A percentile compares a stretch with the other conserved stretches of the same genome.
phyloP scores from a whole-genome alignment of 2,797 vertebrate species.

The Sarcoramphus papa region DNA sequence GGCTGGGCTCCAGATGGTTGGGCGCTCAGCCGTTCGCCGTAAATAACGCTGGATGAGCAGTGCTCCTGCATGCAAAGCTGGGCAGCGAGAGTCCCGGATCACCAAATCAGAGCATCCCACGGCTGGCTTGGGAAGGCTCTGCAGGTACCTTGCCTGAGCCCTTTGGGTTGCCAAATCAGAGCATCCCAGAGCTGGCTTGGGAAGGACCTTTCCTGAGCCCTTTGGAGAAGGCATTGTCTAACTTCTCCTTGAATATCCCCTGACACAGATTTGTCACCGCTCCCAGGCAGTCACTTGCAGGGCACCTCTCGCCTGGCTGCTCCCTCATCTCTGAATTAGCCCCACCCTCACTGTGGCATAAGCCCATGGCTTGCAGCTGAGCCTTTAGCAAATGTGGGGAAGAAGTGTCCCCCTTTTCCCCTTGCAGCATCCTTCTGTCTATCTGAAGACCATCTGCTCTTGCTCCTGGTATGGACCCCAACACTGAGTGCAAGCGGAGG shows the following conservation, averaged over 20 bases:
- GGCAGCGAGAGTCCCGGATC: neutral
- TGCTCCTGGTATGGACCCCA: neutral
- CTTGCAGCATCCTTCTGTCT: neutral
- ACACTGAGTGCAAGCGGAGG: rapidly evolving
- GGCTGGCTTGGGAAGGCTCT: neutral
- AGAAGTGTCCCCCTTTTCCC: neutral
- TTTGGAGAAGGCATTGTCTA: neutral
- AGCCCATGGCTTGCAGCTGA: neutral
- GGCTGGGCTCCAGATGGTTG: conserved; percentile 62
- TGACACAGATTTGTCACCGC: rapidly evolving
- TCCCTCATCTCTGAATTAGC: neutral
- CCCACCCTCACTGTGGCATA: neutral
- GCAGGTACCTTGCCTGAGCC: neutral
- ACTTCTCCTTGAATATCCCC: neutral
- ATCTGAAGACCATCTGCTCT: neutral
- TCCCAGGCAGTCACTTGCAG: neutral
- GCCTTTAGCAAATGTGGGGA: neutral
- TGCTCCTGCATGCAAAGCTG: neutral
- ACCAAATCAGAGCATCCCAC: neutral
- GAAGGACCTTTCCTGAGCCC: neutral
- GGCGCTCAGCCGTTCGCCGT: conserved; percentile 1
- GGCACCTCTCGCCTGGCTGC: neutral
- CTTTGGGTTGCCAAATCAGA: neutral
- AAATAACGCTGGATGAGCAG: neutral
- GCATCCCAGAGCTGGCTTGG: neutral